Evolutionary conservation across 2,888 invertebrate genomes (phyloP).

Genomic region (Scaptomyza polygonia): DNA sequence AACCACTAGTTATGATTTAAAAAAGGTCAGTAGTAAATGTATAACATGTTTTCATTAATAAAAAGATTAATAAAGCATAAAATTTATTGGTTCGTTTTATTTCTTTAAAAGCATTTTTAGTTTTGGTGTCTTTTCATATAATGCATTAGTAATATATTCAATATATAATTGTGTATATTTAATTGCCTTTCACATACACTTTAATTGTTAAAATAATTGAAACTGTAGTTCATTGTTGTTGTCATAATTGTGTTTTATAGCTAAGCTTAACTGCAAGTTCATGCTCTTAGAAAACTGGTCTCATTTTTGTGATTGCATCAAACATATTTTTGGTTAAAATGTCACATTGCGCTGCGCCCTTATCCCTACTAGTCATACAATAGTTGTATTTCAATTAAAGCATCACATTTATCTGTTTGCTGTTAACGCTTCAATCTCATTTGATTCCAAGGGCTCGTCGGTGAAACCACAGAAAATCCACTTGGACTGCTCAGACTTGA

Average conservation of each 20-base stretch:
- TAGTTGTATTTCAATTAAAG: conserved; percentile 68
- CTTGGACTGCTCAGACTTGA: conserved; percentile 88
- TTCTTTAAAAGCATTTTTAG: conserved; percentile 41
- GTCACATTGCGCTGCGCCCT: conserved; percentile 45
- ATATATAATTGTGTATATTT: conserved; percentile 47
- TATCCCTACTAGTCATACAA: conserved; percentile 55
- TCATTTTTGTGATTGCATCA: conserved; percentile 69
- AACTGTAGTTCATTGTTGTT: conserved; percentile 66
- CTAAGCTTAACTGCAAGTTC: conserved; percentile 37
- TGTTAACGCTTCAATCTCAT: conserved; percentile 41
- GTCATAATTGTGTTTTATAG: conserved; percentile 42
- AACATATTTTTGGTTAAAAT: conserved; percentile 59
- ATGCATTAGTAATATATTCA: conserved; percentile 34
- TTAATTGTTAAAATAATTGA: conserved; percentile 69
- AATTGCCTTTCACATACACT: conserved; percentile 43
- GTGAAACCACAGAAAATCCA: conserved; percentile 91
- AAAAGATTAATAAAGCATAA: conserved; percentile 41
- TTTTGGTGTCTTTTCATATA: conserved; percentile 48
- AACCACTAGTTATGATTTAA: too few relatives aligned
- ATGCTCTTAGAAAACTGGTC: conserved; percentile 68
- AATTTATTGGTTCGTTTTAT: conserved; percentile 68
- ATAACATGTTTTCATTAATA: too few relatives aligned
- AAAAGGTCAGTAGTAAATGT: too few relatives aligned
- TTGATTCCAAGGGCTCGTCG: conserved; percentile 48
- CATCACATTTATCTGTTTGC: conserved; percentile 58